These are phyloP conservation scores for Artemia sp. DNA, from an alignment of 2,888 invertebrate genomes.

Conservation along the genomic window DNA sequence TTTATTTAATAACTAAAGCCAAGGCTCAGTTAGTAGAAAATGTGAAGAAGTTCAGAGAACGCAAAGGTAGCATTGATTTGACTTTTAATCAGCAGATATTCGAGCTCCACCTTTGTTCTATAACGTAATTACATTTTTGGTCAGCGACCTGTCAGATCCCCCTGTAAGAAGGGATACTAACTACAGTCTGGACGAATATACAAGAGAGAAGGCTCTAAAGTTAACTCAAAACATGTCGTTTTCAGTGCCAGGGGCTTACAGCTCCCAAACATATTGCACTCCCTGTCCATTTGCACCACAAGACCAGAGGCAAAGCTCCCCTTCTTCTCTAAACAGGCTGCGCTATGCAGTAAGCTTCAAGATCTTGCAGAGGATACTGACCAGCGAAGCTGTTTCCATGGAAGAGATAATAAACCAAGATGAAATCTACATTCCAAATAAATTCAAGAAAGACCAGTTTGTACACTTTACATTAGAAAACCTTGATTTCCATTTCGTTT, in stretches of 20 bases:
- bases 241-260: neutral
- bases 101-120: neutral
- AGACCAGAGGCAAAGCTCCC: neutral
- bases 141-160: neutral
- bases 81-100: neutral
- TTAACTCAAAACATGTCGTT: neutral
- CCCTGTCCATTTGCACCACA: neutral
- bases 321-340: neutral
- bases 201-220: neutral
- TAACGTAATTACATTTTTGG: neutral
- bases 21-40: neutral
- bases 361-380: neutral
- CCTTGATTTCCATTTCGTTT: neutral
- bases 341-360: neutral
- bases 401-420: too few relatives aligned
- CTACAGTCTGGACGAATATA: neutral
- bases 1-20: neutral
- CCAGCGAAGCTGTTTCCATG: neutral
- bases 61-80: neutral
- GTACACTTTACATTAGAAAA: neutral
- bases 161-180: neutral
- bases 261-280: neutral
- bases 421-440: neutral
- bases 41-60: neutral
- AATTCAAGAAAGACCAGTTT: slow-evolving; percentile 7